These are phyloP conservation scores for Andrena trimmerana DNA, from an alignment of 2,888 invertebrate genomes.

Conservation along the genomic window DNA sequence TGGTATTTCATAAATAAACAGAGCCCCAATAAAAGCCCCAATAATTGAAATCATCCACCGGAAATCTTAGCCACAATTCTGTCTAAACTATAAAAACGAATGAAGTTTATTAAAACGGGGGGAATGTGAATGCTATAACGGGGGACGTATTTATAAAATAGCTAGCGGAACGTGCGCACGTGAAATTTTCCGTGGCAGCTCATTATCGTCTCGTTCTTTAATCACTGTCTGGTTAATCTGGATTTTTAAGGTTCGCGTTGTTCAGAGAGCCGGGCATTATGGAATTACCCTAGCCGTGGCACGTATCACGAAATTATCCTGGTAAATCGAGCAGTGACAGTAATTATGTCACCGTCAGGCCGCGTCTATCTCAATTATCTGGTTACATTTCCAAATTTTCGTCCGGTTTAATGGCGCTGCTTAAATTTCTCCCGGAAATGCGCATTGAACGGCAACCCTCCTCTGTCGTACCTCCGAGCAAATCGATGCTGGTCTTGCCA, in stretches of 20 bases:
- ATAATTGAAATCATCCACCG: neutral
- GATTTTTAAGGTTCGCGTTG: slow-evolving; percentile 65
- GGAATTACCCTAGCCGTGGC: slow-evolving; percentile 75
- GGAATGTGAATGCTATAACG: neutral
- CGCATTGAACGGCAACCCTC: neutral
- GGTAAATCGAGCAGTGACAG: slow-evolving; percentile 79
- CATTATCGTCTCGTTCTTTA: slow-evolving; percentile 67
- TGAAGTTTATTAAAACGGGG: neutral
- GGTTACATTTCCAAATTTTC: slow-evolving; percentile 77
- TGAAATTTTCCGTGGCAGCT: slow-evolving; percentile 51
- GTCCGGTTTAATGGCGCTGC: slow-evolving; percentile 66
- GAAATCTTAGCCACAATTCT: neutral
- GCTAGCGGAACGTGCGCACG: slow-evolving; percentile 10
- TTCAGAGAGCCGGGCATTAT: slow-evolving; percentile 65
- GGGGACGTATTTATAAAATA: slow-evolving; percentile 45
- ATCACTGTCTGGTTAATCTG: slow-evolving; percentile 58
- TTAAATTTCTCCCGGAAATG: slow-evolving; percentile 57
- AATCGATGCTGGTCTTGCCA: slow-evolving; percentile 39
- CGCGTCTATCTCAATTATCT: slow-evolving; percentile 80
- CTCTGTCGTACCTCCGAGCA: slow-evolving; percentile 29
- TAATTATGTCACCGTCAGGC: slow-evolving; percentile 78
- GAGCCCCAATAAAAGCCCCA: no score
- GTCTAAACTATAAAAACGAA: neutral
- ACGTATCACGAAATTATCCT: slow-evolving; percentile 77
- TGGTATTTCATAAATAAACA: neutral